Evolutionary conservation across 2,797 vertebrate genomes (phyloP).

Genomic region (Rhinella marina): DNA sequence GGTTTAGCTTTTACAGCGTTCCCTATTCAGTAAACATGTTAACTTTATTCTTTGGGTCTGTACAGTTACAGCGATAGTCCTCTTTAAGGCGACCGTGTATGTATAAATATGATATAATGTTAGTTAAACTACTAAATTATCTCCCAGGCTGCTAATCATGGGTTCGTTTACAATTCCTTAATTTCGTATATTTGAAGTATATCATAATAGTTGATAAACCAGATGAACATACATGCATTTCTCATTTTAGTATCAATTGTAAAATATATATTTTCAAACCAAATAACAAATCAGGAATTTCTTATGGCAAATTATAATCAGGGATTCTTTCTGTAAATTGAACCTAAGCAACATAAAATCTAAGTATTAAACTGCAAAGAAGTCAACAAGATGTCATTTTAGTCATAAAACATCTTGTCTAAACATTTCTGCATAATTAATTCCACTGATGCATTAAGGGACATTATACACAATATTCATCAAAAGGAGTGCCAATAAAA

Average conservation of each 20-base stretch:
- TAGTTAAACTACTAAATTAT: not conserved
- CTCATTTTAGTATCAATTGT: not conserved
- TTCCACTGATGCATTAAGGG: slow-evolving; percentile 77
- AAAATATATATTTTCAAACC: slow-evolving; percentile 3
- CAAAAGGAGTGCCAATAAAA: slow-evolving; percentile 72
- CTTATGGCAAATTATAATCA: not conserved
- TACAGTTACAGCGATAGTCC: no score
- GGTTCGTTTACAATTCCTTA: not conserved
- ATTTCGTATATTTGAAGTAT: not conserved
- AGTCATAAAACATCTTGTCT: slow-evolving; percentile 68
- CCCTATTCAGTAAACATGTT: no score
- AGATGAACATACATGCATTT: not conserved
- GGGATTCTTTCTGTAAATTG: slow-evolving; percentile 30
- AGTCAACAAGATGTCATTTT: slow-evolving; percentile 78
- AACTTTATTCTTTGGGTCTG: no score
- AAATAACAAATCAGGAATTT: not conserved
- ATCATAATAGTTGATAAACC: not conserved
- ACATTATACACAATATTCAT: slow-evolving; percentile 77
- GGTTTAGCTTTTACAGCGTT: no score
- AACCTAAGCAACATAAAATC: slow-evolving; percentile 63
- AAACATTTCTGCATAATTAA: slow-evolving; percentile 79
- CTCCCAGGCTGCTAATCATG: not conserved
- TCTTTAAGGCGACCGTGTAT: not conserved
- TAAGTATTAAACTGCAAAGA: slow-evolving; percentile 76
- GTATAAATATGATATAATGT: not conserved